Base-by-base conservation (phyloP, 2,888 invertebrate species). In the Hemicrepidius hirtus region DNA sequence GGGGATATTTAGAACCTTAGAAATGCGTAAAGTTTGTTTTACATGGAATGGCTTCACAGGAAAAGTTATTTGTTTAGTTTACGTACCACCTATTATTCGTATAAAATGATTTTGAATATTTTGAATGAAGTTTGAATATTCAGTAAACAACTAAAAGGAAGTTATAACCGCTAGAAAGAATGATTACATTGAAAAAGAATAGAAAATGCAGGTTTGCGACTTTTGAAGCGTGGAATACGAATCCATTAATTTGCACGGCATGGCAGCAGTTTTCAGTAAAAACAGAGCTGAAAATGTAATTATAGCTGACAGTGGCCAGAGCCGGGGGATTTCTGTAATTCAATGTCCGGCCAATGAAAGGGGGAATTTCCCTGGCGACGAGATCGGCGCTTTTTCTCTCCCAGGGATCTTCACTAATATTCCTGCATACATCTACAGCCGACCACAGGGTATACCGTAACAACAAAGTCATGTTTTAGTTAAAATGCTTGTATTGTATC, bases 241-340 rank as follows among this genome's bases (percentile, higher is more conserved):
- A 77, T 77, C 77, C 77, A 78, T 78, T 78, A 78, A 78, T 78
- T 77, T 77, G 74, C 76, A 76, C 75, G 70, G 73, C 66, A 53
- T 74, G 75, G 75, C 75, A 68, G 74, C 73, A 77, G 73, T 75
- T 77, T 78, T 76, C 71, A 74, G 76, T 78, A 78, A 78, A 78
- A 78, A 78, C 76, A 77, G 77, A 77, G 76, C 76, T 72, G 78
- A 78, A 78, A 78, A 78, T 77, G 76, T 78, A 78, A 78, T 78
- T 78, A 78, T 75, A 75, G 75, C 72, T 68, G 75, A 70, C 77
- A 76, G 76, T 71, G 65, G 75, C 68, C 74, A 70, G 69, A 73
- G 76, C 67, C 68, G 68, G 69, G 75, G 76, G 75, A 76, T 76
- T 75, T 75, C 68, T 73, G 70, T 73, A 76, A 76, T 75, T 76